Conservation (phyloP, 2,113 vertebrate genomes). For the Craseonycteris thonglongyai region DNA sequence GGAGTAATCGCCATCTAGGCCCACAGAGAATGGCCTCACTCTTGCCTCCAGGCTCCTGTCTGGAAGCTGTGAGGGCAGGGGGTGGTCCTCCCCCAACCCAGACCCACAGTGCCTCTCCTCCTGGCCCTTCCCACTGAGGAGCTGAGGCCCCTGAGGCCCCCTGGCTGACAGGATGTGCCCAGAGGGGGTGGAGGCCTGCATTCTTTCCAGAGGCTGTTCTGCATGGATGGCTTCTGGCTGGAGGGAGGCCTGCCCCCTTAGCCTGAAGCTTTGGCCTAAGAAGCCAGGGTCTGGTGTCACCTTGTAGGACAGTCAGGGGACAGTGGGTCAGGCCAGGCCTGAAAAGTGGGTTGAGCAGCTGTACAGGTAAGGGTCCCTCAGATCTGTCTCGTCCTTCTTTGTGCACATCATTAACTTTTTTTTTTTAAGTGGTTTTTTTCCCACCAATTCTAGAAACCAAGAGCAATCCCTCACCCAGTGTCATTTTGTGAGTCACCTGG, state of each 20-base stretch:
- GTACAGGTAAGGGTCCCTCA: not conserved
- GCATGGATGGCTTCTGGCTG: not conserved
- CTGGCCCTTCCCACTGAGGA: not conserved
- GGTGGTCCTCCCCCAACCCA: not conserved
- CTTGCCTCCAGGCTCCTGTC: not conserved
- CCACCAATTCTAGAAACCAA: not conserved
- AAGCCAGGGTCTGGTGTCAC: not conserved
- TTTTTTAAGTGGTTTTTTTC: not conserved
- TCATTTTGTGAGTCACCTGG: not conserved
- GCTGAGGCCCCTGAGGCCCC: not conserved
- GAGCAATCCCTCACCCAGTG: not conserved
- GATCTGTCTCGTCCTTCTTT: not conserved
- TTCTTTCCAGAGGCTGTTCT: not conserved
- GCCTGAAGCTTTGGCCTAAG: not conserved
- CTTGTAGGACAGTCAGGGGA: not conserved
- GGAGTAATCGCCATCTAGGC: not conserved
- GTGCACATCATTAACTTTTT: not conserved
- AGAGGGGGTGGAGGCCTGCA: not conserved
- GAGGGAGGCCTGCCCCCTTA: not conserved
- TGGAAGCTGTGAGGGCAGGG: not conserved
- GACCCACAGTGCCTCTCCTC: not conserved
- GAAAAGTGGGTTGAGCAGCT: not conserved
- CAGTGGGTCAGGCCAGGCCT: too few species aligned
- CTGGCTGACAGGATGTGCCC: not conserved
- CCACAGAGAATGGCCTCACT: fast-evolving